These are phyloP conservation scores for Hippocampus abdominalis DNA, from an alignment of 2,113 vertebrate species.

Conservation along the genomic window DNA sequence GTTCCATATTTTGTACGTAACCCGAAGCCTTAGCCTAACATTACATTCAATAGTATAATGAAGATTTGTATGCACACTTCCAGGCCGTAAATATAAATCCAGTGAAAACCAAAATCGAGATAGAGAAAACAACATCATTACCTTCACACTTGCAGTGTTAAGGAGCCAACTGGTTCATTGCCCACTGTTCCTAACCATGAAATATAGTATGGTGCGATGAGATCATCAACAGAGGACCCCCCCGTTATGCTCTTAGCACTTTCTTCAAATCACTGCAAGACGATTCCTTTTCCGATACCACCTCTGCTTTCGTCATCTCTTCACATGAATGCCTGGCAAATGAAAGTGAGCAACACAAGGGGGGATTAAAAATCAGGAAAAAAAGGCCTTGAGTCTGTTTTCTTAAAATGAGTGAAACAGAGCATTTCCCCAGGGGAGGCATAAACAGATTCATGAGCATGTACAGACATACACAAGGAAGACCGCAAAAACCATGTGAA, in stretches of 20 bases:
- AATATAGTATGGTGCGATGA: neutral
- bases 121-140: too few relatives aligned
- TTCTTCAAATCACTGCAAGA: neutral
- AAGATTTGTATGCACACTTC: too few relatives aligned
- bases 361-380: neutral
- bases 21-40: too few relatives aligned
- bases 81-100: too few relatives aligned
- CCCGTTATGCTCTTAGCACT: neutral
- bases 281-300: conserved; percentile 3
- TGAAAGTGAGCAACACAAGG: neutral
- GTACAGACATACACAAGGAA: neutral
- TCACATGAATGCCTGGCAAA: conserved; percentile 23
- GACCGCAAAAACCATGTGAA: conserved; percentile 25
- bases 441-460: conserved; percentile 2
- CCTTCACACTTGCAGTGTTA: too few relatives aligned
- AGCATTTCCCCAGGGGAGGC: neutral
- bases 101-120: too few relatives aligned
- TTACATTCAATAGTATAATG: too few relatives aligned
- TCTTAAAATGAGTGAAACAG: neutral
- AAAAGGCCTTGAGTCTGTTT: neutral
- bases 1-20: too few relatives aligned
- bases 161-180: too few relatives aligned
- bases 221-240: neutral
- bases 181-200: neutral
- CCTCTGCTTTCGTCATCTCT: conserved; percentile 8